Percentiles rank a stretch among this genome's conserved stretches.
phyloP scores from a whole-genome alignment of 1,140 invertebrate species.

The Pectinophora gossypiella region DNA sequence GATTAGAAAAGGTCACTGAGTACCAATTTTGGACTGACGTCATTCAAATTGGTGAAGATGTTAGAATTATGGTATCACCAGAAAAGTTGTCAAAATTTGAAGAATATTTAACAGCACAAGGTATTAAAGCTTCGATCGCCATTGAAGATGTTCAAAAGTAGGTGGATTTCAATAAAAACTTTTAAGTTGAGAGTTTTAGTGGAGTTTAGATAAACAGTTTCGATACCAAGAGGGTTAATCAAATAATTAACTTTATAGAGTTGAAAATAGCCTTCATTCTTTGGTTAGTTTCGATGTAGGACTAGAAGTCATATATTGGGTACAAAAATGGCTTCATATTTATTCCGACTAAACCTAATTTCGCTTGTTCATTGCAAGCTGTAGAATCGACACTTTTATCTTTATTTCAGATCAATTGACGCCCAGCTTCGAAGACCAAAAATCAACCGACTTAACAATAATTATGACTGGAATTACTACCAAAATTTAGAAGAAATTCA shows the following conservation, averaged over 20 bases:
- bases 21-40: constrained; percentile 36
- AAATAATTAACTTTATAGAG: no score
- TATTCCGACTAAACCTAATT: no score
- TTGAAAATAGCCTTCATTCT: no score
- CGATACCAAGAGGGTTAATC: no score
- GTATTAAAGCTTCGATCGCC: constrained; percentile 20
- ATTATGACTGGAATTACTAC: constrained; percentile 63
- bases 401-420: constrained; percentile 32
- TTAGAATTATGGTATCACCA: constrained; percentile 39
- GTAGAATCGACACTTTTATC: background rate
- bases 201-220: no score
- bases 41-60: constrained; percentile 21
- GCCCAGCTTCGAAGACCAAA: constrained; percentile 25
- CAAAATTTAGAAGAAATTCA: constrained; percentile 66
- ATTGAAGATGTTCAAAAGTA: constrained; percentile 63
- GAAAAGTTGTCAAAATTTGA: constrained; percentile 27
- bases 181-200: no score
- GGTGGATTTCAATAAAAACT: no score
- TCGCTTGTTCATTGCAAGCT: no score
- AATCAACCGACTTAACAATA: constrained; percentile 7
- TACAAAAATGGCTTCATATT: no score
- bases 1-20: constrained; percentile 23
- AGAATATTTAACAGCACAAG: constrained; percentile 20
- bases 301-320: no score
- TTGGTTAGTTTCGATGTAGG: no score